Evolutionary conservation across 2,113 vertebrate species (phyloP), one percentile per base, ranked within the genome.

Genomic region (Shinisaurus crocodilurus): DNA sequence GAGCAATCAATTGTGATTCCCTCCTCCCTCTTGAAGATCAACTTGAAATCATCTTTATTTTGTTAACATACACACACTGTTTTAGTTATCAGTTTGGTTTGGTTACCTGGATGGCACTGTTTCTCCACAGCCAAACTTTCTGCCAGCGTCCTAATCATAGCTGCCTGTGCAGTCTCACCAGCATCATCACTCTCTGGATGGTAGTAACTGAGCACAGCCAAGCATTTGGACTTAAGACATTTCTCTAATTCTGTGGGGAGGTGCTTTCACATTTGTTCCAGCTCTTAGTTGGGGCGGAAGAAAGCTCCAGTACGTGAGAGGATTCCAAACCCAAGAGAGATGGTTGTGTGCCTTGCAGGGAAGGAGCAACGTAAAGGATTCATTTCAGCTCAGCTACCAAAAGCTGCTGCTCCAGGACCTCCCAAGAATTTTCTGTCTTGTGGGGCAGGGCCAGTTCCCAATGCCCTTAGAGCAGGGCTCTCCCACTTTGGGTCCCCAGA

Each of bases 351-450:
- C 95, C 92, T 79, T 91, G 69, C 6, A 90, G 89, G 0, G 94
- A 93, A 77, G 45, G 25, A 83, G 96, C 96, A 8, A 91, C 94
- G 82, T 97, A 95, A 75, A 98, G 94, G 76, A 96, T 96, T 65
- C 84, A 96, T 25, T 95, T 95, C 90, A 98, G 97, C 92, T 97
- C 97, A 63, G 96, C 96, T 89, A 98, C 96, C 34, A 97, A 90
- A 13, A 99, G 94, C 89, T 97, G 98, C 85, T 96, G 97, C 90
- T 98, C 97, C 95, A 98, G 92, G 0, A 96, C 97, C 43, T 97
- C n/a, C 96, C 88, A 94, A 96, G 93, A 98, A 98, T 97, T 97
- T 97, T 90, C 94, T 97, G 87, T 98, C 97, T 32, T 98, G 97
- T 15, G 96, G 92, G 10, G 95, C 92, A 25, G 96, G 87, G 16